Base-by-base conservation (phyloP, 2,888 invertebrate species). In the Papilio protenor region DNA sequence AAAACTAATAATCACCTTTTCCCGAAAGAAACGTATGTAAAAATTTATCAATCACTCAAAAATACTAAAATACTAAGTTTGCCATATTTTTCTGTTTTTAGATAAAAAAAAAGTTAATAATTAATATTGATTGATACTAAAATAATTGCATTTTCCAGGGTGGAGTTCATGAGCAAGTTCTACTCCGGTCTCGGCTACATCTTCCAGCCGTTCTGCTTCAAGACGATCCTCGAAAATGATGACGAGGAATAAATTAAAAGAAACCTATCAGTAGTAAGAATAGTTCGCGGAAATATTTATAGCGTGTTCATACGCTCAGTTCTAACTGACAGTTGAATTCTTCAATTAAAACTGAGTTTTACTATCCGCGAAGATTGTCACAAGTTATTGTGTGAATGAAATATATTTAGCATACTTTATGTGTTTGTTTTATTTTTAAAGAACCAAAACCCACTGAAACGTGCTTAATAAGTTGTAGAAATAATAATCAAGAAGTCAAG, bases 101-200 rank as follows among this genome's bases (percentile, higher is more conserved):
- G 5, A 33, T 33, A n/a, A n/a, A n/a, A n/a, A 33, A 33, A 33
- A 33, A 33, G 2, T 33, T 33, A 33, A 33, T 33, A 33, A 33
- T 33, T 33, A 5, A 33, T 4, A 40, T 40, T 40, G 40, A 40
- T 40, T 40, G 8, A 40, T 40, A 40, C 40, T 21, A 57, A 57
- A 23, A 8, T 57, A 23, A 8, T 57, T 72, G n/a, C 79, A 14
- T 4, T 77, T 87, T 87, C 76, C 87, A 98, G 98, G 98, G 98
- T 98, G 86, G 98, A 98, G 92, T 99, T 99, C 95, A 99, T 99
- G 96, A 99, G 98, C 93, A 98, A 98, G 92, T 98, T 98, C 94
- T 98, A 98, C 90, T 90, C 95, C 27, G 98, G 98, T 80, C 94
- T 96, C 82, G 98, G 98, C 12, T 97, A 98, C 91, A 92, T 96